phyloP scores from a whole-genome alignment of 2,797 vertebrate genomes.

The Girardinus metallicus region DNA sequence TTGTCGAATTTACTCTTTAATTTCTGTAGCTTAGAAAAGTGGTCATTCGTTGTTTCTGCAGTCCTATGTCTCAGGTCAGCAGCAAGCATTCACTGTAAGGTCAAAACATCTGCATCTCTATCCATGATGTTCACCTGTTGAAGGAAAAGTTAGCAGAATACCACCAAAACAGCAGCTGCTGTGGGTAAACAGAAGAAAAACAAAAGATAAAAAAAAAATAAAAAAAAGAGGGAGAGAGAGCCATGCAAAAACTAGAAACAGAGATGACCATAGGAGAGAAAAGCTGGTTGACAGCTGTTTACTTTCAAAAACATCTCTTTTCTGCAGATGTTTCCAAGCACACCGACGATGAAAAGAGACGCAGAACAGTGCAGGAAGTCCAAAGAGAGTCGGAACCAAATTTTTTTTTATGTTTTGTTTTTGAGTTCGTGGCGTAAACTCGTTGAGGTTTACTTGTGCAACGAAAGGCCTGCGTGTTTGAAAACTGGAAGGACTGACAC shows the following conservation, averaged over 20 bases:
- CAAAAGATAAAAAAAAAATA: slow-evolving; percentile 29
- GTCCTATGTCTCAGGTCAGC: not conserved
- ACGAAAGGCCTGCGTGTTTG: slow-evolving; percentile 35
- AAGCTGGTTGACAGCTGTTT: slow-evolving; percentile 80
- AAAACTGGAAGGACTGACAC: not conserved
- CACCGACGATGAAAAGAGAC: slow-evolving; percentile 59
- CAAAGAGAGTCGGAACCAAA: slow-evolving; percentile 50
- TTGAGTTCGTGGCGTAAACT: slow-evolving; percentile 67
- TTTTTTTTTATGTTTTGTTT: slow-evolving; percentile 53
- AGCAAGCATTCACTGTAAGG: not conserved
- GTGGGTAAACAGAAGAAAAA: slow-evolving; percentile 20
- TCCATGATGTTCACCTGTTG: slow-evolving; percentile 12
- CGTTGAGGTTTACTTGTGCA: slow-evolving; percentile 68
- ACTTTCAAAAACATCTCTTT: slow-evolving; percentile 66
- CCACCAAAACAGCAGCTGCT: slow-evolving; percentile 37
- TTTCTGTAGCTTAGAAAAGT: not conserved
- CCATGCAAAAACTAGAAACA: slow-evolving; percentile 34
- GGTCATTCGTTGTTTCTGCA: not conserved
- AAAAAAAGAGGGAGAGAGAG: not conserved
- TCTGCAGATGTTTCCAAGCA: slow-evolving; percentile 79
- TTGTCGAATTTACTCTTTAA: not conserved
- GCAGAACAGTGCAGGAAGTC: slow-evolving; percentile 30
- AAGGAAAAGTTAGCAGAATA: slow-evolving; percentile 36
- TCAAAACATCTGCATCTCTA: not conserved
- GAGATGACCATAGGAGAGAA: slow-evolving; percentile 48